A percentile compares a stretch with the other conserved stretches of the same genome.
Evolutionary conservation across 2,797 vertebrate species (phyloP).

Genomic region (Tenualosa ilisha): DNA sequence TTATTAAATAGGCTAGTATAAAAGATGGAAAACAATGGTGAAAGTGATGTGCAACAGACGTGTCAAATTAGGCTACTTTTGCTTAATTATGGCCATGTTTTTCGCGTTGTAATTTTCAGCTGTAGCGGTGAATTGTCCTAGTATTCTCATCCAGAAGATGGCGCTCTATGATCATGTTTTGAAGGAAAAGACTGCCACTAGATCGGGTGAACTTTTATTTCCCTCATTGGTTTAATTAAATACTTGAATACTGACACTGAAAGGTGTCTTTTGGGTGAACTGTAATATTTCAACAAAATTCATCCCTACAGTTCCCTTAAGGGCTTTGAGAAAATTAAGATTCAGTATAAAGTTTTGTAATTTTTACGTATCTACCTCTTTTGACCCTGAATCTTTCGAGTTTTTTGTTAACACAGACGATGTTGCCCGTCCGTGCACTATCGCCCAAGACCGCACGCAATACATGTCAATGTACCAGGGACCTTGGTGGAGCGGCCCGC

Average conservation of each 20-base stretch:
- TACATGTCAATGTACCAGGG: slow-evolving; percentile 77
- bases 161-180: slow-evolving; percentile 53
- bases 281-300: background rate
- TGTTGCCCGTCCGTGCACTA: slow-evolving; percentile 58
- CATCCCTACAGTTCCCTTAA: background rate
- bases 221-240: background rate
- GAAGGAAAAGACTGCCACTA: background rate
- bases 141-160: slow-evolving; percentile 62
- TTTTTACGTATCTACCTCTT: background rate
- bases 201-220: background rate
- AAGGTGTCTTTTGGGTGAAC: background rate
- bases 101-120: too few relatives aligned
- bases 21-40: too few relatives aligned
- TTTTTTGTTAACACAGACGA: slow-evolving; percentile 51
- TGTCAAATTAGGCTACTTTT: too few relatives aligned
- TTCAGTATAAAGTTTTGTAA: background rate
- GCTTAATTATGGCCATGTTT: background rate
- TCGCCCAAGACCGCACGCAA: slow-evolving; percentile 68
- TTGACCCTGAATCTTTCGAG: background rate
- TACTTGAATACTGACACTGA: background rate
- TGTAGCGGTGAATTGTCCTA: background rate
- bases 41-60: too few relatives aligned
- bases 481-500: slow-evolving; percentile 52
- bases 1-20: too few relatives aligned
- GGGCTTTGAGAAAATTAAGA: background rate